Percentiles rank a stretch among this genome's conserved stretches.
These are phyloP conservation scores for Limosa lapponica DNA, from an alignment of 2,797 vertebrate species.

Conservation along the genomic window DNA sequence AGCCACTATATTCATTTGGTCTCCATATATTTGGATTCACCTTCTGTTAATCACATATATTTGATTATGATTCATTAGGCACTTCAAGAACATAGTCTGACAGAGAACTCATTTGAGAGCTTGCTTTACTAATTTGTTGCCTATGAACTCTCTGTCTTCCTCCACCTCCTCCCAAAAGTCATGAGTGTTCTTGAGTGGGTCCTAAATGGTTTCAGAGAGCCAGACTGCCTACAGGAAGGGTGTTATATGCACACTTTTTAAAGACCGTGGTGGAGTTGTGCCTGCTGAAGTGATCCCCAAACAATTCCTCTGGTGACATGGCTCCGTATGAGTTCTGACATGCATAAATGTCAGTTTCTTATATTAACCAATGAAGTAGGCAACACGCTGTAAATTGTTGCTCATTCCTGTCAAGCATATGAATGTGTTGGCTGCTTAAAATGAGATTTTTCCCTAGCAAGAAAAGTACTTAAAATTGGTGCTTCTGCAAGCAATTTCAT, in stretches of 20 bases:
- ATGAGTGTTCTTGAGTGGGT: background rate
- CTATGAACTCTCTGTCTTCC: background rate
- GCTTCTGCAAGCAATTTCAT: background rate
- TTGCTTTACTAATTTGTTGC: background rate
- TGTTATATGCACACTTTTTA: background rate
- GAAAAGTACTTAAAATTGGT: background rate
- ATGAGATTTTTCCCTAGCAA: background rate
- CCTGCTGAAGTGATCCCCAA: background rate
- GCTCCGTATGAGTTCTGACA: background rate
- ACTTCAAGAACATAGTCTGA: background rate
- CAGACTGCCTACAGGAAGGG: background rate
- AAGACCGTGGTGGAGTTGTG: background rate
- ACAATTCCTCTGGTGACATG: background rate
- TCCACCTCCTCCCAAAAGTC: background rate
- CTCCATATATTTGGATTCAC: conserved; percentile 8
- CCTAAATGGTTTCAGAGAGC: background rate
- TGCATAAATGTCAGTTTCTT: background rate
- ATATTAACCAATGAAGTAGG: background rate
- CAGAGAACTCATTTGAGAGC: background rate
- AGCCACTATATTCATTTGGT: background rate
- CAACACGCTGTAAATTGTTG: background rate
- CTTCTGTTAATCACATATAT: background rate
- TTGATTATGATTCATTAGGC: background rate
- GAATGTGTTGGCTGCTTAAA: background rate
- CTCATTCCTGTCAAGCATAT: background rate